phyloP scores from a whole-genome alignment of 1,140 invertebrate species.

The Drosophila nigromelanica region DNA sequence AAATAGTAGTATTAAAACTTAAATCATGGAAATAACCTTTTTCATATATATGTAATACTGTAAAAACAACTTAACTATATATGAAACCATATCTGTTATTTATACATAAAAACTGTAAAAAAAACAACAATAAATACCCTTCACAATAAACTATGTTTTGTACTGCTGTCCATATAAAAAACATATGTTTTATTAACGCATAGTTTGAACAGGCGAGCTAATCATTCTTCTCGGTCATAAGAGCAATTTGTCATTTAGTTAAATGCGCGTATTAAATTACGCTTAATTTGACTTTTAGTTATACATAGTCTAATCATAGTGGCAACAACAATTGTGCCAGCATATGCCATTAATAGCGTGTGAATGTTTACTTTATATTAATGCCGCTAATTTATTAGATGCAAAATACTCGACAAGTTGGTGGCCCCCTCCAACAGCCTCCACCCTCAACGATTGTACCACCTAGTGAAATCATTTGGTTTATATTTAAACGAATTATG shows the following conservation, averaged over 20 bases:
- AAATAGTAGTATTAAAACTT: background rate
- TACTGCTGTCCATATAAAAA: background rate
- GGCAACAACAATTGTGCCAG: conserved; percentile 26
- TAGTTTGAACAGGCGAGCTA: conserved; percentile 4
- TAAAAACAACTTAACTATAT: too few species aligned
- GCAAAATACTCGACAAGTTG: conserved; percentile 32
- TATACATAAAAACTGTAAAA: background rate
- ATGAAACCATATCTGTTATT: too few species aligned
- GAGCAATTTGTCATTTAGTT: conserved; percentile 65
- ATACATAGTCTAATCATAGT: conserved; percentile 16
- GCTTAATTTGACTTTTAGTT: conserved; percentile 56
- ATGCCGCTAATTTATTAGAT: conserved; percentile 54
- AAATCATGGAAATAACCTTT: background rate
- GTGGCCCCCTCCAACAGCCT: background rate
- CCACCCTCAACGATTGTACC: conserved; percentile 10
- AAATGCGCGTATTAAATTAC: conserved; percentile 77
- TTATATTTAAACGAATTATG: conserved; percentile 80
- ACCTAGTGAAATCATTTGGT: conserved; percentile 71
- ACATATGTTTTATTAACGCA: conserved; percentile 1
- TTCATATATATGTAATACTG: too few species aligned
- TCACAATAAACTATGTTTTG: background rate
- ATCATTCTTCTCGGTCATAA: conserved; percentile 25
- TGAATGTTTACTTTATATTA: conserved; percentile 57
- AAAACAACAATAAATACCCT: background rate
- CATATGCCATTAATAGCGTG: conserved; percentile 46